Percentiles rank a stretch among this genome's conserved stretches.
Conservation (phyloP, 2,797 vertebrate species). For the Buphagus erythrorhynchus region DNA sequence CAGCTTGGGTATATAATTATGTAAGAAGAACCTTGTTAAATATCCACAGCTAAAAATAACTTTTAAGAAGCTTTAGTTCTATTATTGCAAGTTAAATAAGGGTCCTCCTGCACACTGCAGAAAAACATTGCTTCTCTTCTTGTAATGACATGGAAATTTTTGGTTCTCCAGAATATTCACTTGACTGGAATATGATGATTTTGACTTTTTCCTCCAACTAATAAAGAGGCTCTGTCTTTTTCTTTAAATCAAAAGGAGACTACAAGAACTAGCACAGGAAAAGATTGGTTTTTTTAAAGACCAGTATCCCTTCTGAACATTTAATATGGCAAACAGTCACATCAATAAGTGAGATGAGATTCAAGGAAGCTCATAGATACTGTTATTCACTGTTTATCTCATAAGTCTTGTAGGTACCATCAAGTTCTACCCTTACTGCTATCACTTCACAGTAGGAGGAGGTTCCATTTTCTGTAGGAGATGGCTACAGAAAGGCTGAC, state of each 20-base stretch:
- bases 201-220: constrained; percentile 45
- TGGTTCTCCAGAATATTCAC: constrained; percentile 15
- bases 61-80: not conserved
- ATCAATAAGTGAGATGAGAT: not conserved
- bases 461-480: not conserved
- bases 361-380: not conserved
- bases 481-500: not conserved
- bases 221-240: not conserved
- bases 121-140: constrained; percentile 10
- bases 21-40: constrained; percentile 14
- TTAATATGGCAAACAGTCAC: not conserved
- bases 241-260: not conserved
- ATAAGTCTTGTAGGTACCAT: not conserved
- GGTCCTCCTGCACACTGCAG: not conserved
- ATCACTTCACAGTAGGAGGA: not conserved
- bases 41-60: constrained; percentile 1
- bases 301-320: not conserved
- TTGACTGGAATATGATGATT: constrained; percentile 13
- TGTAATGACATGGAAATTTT: constrained; percentile 7
- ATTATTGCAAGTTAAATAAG: constrained; percentile 2
- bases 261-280: not conserved
- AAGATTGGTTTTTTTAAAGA: not conserved
- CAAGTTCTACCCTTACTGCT: not conserved
- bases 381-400: not conserved
- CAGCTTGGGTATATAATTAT: not conserved